Percentiles rank a stretch among this genome's conserved stretches.
Evolutionary conservation across 2,797 vertebrate genomes (phyloP).

Genomic region (Acanthurus leucopareius): DNA sequence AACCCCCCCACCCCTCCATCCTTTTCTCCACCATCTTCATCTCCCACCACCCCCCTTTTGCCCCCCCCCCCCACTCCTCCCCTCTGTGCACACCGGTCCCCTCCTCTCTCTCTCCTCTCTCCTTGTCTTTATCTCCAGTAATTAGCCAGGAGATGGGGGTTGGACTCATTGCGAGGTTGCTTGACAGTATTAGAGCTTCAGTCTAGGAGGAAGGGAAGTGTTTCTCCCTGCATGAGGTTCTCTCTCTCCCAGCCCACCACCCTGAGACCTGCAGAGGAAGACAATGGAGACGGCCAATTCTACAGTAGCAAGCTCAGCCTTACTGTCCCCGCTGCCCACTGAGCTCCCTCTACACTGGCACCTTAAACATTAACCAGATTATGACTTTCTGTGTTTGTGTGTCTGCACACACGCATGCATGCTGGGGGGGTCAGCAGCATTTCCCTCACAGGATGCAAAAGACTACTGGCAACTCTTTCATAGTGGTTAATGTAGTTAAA

Average conservation of each 20-base stretch:
- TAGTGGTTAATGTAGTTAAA: slow-evolving; percentile 9
- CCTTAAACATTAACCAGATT: slow-evolving; percentile 78
- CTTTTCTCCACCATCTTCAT: slow-evolving; percentile 31
- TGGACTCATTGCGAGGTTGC: slow-evolving; percentile 58
- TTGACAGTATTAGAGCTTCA: slow-evolving; percentile 59
- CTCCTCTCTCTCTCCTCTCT: slow-evolving; percentile 60
- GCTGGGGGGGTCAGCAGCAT: slow-evolving; percentile 35
- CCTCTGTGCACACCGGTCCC: slow-evolving; percentile 49
- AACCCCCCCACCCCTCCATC: slow-evolving; percentile 8
- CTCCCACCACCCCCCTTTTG: slow-evolving; percentile 2
- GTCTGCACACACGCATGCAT: slow-evolving; percentile 8
- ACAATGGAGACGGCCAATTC: slow-evolving; percentile 69
- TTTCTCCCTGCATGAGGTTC: slow-evolving; percentile 68
- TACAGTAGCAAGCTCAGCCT: slow-evolving; percentile 82
- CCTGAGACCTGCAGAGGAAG: slow-evolving; percentile 61
- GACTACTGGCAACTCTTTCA: slow-evolving; percentile 7
- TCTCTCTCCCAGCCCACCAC: slow-evolving; percentile 57
- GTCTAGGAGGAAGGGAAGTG: slow-evolving; percentile 61
- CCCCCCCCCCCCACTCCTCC: slow-evolving; percentile 37
- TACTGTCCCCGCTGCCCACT: slow-evolving; percentile 81
- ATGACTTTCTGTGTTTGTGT: slow-evolving; percentile 57
- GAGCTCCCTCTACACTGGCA: slow-evolving; percentile 69
- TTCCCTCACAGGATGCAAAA: slow-evolving; percentile 26
- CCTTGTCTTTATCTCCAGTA: slow-evolving; percentile 77
- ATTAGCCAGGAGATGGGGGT: slow-evolving; percentile 76